Conservation (phyloP, 2,888 invertebrate genomes). For the Mimumesa dahlbomi region DNA sequence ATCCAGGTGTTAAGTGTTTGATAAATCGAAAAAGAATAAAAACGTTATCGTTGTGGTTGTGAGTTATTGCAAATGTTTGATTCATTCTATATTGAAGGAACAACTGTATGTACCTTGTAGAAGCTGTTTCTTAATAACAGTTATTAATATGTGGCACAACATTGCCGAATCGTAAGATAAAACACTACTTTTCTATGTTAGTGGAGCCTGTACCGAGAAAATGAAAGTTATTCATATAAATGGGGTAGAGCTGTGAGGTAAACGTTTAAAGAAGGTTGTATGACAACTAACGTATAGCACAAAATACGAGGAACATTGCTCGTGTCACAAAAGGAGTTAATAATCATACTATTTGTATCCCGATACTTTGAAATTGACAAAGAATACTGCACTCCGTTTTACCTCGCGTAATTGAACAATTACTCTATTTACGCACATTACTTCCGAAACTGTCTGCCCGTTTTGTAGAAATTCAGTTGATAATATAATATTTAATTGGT, state of each 20-base stretch:
- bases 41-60: constrained; percentile 56
- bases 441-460: background rate
- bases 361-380: too few relatives aligned
- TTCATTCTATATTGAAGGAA: constrained; percentile 42
- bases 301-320: constrained; percentile 25
- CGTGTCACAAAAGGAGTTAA: constrained; percentile 32
- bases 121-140: constrained; percentile 34
- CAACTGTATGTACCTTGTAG: constrained; percentile 56
- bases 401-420: constrained; percentile 30
- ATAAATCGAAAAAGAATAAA: constrained; percentile 21
- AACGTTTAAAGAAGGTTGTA: constrained; percentile 47
- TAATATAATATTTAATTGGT: background rate
- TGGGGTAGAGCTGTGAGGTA: constrained; percentile 48
- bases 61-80: constrained; percentile 46
- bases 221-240: constrained; percentile 49
- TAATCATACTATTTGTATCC: too few relatives aligned
- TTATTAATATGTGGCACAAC: constrained; percentile 31
- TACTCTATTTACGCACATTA: background rate
- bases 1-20: constrained; percentile 26
- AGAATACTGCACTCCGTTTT: constrained; percentile 41
- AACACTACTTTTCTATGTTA: constrained; percentile 57
- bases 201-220: constrained; percentile 23
- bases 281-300: constrained; percentile 23
- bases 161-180: constrained; percentile 35
- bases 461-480: background rate